phyloP scores from a whole-genome alignment of 2,888 invertebrate species.

The Calameuta idolon region DNA sequence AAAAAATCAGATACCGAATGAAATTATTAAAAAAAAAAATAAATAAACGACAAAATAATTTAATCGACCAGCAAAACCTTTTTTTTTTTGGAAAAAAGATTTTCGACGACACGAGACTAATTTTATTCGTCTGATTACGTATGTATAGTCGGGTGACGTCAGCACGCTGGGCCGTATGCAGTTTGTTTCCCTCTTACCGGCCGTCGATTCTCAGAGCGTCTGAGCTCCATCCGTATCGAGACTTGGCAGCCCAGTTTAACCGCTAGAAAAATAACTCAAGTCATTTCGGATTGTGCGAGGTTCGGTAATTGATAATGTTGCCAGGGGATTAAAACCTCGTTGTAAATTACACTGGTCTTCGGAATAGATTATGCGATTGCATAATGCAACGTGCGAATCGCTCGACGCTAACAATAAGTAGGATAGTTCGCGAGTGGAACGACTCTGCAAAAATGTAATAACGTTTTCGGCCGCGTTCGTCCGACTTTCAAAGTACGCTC shows the following conservation, averaged over 20 bases:
- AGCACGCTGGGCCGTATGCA: background rate
- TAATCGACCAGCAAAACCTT: background rate
- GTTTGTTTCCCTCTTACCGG: background rate
- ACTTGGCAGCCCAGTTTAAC: background rate
- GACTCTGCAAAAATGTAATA: background rate
- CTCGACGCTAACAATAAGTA: background rate
- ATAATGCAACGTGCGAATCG: background rate
- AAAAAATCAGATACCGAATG: no score
- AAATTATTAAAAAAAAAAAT: background rate
- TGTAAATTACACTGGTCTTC: background rate
- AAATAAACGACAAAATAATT: background rate
- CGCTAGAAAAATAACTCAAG: conserved; percentile 37
- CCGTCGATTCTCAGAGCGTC: background rate
- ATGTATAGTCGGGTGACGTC: background rate
- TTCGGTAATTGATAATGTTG: conserved; percentile 34
- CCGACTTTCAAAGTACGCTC: background rate
- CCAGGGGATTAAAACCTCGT: conserved; percentile 32
- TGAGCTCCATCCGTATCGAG: background rate
- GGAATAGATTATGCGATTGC: background rate
- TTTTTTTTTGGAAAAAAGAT: background rate
- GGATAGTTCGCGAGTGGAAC: background rate
- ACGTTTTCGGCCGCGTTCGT: background rate
- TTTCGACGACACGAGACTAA: background rate
- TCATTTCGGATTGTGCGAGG: conserved; percentile 27
- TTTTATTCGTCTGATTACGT: background rate